Percentiles rank a stretch among this genome's conserved stretches.
These are phyloP conservation scores for Lophius americanus DNA, from an alignment of 2,797 vertebrate species.

Conservation along the genomic window DNA sequence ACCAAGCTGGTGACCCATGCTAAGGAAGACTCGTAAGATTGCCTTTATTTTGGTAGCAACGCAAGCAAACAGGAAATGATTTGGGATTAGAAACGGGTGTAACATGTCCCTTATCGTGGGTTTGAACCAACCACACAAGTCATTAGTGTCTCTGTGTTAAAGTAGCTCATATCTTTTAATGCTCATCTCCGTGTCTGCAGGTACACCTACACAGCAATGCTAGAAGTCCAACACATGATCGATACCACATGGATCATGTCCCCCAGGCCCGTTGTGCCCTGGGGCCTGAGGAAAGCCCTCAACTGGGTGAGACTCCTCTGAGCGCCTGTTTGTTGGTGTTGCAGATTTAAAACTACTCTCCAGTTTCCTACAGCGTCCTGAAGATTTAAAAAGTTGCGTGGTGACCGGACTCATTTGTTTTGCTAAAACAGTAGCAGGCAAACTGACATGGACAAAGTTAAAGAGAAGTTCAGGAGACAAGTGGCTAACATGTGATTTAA, in stretches of 20 bases:
- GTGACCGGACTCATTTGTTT: too few species aligned
- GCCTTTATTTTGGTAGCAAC: not conserved
- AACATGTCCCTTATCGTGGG: not conserved
- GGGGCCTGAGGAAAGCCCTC: conserved; percentile 92
- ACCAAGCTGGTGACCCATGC: conserved; percentile 90
- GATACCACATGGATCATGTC: conserved; percentile 96
- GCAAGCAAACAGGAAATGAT: not conserved
- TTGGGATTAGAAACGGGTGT: not conserved
- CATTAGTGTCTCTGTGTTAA: too few species aligned
- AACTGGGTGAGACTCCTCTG: conserved; percentile 85
- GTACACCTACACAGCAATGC: conserved; percentile 83
- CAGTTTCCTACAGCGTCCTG: too few species aligned
- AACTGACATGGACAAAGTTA: too few species aligned
- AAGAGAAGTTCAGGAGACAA: not conserved
- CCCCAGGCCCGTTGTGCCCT: conserved; percentile 89
- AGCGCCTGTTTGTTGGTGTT: not conserved
- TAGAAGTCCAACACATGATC: conserved; percentile 90
- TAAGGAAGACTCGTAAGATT: conserved; percentile 84
- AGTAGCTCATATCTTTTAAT: not conserved
- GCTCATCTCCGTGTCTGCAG: conserved; percentile 53
- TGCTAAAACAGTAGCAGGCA: too few species aligned
- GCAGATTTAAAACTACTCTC: not conserved
- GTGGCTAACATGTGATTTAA: too few species aligned
- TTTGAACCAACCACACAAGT: too few species aligned
- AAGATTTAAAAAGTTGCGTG: not conserved